These are phyloP conservation scores for Grallaria varia DNA, from an alignment of 2,113 vertebrate genomes.

Conservation along the genomic window DNA sequence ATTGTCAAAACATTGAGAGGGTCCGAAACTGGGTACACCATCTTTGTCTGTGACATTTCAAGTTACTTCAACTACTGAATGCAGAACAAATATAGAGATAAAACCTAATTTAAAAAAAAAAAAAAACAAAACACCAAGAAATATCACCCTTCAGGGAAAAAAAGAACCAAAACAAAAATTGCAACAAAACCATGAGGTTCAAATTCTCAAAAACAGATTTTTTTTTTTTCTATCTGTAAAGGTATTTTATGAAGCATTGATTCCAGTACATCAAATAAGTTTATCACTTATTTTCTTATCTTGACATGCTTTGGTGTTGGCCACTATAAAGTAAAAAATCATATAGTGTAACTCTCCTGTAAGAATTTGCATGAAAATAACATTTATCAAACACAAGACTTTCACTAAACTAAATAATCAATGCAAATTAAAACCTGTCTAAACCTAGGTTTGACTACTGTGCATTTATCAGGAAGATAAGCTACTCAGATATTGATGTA, in stretches of 20 bases:
- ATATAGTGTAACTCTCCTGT: neutral
- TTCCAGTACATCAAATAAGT: neutral
- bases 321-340: neutral
- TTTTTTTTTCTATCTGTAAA: neutral
- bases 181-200: accelerated
- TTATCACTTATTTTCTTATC: neutral
- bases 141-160: accelerated
- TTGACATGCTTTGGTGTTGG: neutral
- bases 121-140: neutral
- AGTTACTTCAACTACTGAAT: neutral
- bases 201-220: neutral
- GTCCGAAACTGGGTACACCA: neutral
- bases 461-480: neutral
- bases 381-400: neutral
- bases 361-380: neutral
- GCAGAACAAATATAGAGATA: neutral
- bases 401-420: neutral
- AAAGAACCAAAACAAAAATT: neutral
- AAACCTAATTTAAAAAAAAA: neutral
- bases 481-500: neutral
- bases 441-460: neutral
- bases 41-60: neutral
- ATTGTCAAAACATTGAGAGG: neutral
- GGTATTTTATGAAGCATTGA: neutral
- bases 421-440: neutral